Evolutionary conservation across 2,888 invertebrate genomes (phyloP), one percentile per base, ranked within the genome.

Genomic region (Steinernema hermaphroditum): DNA sequence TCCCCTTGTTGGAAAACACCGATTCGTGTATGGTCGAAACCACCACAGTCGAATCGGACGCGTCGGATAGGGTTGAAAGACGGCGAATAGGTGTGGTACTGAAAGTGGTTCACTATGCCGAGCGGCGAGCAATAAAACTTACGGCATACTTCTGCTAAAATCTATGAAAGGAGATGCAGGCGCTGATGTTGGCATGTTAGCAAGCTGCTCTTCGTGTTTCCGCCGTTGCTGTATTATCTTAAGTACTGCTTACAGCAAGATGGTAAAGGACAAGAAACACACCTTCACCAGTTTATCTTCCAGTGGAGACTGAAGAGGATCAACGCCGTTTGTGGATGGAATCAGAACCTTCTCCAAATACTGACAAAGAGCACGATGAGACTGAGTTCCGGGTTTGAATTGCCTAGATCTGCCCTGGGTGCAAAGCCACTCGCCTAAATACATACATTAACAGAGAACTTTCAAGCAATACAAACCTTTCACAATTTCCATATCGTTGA

Each of bases 401-500:
- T 34, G 27, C 16, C 9, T 1, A 1, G 62, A 24, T 14, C 27
- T 29, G 16, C 62, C 62, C 29, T 62, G 62, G 4, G 62, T 62
- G 34, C 62, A 62, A 1, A 62, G 32, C 62, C 62, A 62, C n/a
- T 62, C 62, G 1, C 62, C 62, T 62, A 14, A 32, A 62, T 4
- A 37, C 4, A 4, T 37, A 4, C 37, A 37, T 8, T 37, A 8
- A 37, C 1, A 54, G 22, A 24, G 54, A 54, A 16, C 6, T 4
- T 4, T 2, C 2, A n/a, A 9, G 22, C 22, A 12, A 50, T 2
- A 32, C 16, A 29, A 16, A 62, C 62, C 62, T 62, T 62, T 62
- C 4, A 62, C 62, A 32, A 62, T 62, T 32, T 62, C 62, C 34
- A 62, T 32, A 12, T 62, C 62, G 62, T 29, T 62, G 29, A 62